phyloP scores from a whole-genome alignment of 2,113 vertebrate genomes.

The Pelusios castaneus region DNA sequence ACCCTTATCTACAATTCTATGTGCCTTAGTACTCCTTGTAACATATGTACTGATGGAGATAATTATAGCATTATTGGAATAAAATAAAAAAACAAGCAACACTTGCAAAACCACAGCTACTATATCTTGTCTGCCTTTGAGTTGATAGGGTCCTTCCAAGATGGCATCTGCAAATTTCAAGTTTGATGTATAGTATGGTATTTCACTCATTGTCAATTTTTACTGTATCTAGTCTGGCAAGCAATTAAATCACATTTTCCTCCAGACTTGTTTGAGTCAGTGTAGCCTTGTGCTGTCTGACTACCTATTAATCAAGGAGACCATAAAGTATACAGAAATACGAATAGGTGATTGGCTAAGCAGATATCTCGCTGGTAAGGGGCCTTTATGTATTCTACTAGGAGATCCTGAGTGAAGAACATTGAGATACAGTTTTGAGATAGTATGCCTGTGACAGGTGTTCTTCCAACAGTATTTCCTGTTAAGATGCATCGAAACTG shows the following conservation, averaged over 20 bases:
- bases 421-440: constrained; percentile 42
- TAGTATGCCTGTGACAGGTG: constrained; percentile 47
- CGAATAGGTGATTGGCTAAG: constrained; percentile 67
- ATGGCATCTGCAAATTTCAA: not conserved
- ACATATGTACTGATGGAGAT: not conserved
- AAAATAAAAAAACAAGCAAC: not conserved
- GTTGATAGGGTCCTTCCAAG: not conserved
- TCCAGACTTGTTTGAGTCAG: not conserved
- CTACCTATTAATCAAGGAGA: not conserved
- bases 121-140: not conserved
- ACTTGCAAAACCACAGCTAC: not conserved
- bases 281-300: constrained; percentile 14
- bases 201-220: not conserved
- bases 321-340: not conserved
- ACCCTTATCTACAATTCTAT: no score
- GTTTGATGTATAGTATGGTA: not conserved
- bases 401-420: not conserved
- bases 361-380: constrained; percentile 52
- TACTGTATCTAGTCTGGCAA: not conserved
- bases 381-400: constrained; percentile 13
- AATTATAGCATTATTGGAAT: not conserved
- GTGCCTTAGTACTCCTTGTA: not conserved
- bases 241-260: not conserved
- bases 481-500: not conserved
- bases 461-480: no score